A percentile compares a stretch with the other conserved stretches of the same genome.
These are phyloP conservation scores for Crocuta crocuta DNA, from an alignment of 2,113 vertebrate species.

Conservation along the genomic window DNA sequence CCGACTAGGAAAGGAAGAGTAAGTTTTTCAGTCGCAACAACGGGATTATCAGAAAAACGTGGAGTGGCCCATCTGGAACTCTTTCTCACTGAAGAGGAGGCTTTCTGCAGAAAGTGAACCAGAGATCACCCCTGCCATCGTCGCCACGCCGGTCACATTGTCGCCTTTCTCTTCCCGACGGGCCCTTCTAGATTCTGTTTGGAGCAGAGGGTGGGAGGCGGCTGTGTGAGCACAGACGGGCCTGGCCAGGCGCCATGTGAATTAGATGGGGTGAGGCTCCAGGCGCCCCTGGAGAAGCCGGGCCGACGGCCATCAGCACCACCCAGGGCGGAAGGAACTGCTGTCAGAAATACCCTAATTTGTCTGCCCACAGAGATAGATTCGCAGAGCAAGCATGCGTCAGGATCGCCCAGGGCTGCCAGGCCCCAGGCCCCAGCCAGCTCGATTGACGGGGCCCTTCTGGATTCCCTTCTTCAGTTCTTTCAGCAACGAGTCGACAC, in stretches of 20 bases:
- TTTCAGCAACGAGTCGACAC: slow-evolving; percentile 54
- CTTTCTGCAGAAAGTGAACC: neutral
- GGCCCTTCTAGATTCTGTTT: neutral
- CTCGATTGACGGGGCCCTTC: slow-evolving; percentile 29
- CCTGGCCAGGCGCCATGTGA: neutral
- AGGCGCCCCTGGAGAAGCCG: slow-evolving; percentile 45
- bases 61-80: neutral
- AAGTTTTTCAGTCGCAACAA: neutral
- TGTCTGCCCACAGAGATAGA: slow-evolving; percentile 64
- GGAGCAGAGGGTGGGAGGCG: neutral
- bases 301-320: slow-evolving; percentile 68
- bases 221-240: neutral
- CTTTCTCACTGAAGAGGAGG: neutral
- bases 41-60: neutral
- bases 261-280: slow-evolving; percentile 19
- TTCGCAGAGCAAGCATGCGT: slow-evolving; percentile 53
- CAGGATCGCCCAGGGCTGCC: slow-evolving; percentile 72
- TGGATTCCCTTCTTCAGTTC: slow-evolving; percentile 54
- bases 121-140: neutral
- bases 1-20: neutral
- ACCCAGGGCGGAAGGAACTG: slow-evolving; percentile 69
- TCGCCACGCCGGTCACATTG: accelerated
- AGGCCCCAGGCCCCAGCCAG: slow-evolving; percentile 48
- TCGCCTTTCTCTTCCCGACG: neutral
- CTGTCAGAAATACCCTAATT: slow-evolving; percentile 69